phyloP scores from a whole-genome alignment of 1,140 invertebrate species.

The Neodiprion virginianus region DNA sequence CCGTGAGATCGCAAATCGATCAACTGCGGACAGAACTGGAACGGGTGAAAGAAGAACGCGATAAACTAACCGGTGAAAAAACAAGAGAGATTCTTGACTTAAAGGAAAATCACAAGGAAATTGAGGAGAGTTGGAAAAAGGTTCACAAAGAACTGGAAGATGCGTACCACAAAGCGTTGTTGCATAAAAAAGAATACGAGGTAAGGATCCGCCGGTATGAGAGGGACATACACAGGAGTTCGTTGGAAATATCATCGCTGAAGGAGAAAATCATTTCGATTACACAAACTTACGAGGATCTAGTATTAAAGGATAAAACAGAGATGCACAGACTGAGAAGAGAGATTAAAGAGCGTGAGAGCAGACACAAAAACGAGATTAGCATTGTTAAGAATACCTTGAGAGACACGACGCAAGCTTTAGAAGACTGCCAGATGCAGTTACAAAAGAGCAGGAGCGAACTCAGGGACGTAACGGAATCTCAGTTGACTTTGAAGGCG shows the following conservation, averaged over 20 bases:
- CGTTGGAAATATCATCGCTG: slow-evolving; percentile 31
- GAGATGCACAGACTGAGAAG: slow-evolving; percentile 38
- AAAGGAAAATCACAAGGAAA: slow-evolving; percentile 31
- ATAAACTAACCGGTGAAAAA: slow-evolving; percentile 30
- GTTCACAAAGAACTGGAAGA: slow-evolving; percentile 40
- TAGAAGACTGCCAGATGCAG: slow-evolving; percentile 48
- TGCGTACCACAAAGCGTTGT: slow-evolving; percentile 26
- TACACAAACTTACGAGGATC: slow-evolving; percentile 44
- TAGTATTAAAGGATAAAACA: slow-evolving; percentile 37
- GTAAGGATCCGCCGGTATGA: slow-evolving; percentile 36
- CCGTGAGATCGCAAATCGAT: slow-evolving; percentile 25
- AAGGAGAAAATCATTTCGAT: slow-evolving; percentile 41
- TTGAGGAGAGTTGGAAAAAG: slow-evolving; percentile 34
- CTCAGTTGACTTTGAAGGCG: slow-evolving; percentile 17
- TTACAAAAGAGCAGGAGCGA: slow-evolving; percentile 45
- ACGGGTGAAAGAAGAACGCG: slow-evolving; percentile 33
- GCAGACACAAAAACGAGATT: slow-evolving; percentile 44
- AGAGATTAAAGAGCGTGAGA: slow-evolving; percentile 47
- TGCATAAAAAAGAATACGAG: slow-evolving; percentile 42
- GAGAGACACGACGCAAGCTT: slow-evolving; percentile 44
- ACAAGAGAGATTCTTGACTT: slow-evolving; percentile 31
- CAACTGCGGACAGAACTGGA: slow-evolving; percentile 35
- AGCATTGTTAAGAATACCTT: slow-evolving; percentile 43
- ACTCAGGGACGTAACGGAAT: slow-evolving; percentile 39
- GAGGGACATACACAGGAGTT: slow-evolving; percentile 39